phyloP scores from a whole-genome alignment of 2,797 vertebrate genomes.

The Chelmon rostratus region DNA sequence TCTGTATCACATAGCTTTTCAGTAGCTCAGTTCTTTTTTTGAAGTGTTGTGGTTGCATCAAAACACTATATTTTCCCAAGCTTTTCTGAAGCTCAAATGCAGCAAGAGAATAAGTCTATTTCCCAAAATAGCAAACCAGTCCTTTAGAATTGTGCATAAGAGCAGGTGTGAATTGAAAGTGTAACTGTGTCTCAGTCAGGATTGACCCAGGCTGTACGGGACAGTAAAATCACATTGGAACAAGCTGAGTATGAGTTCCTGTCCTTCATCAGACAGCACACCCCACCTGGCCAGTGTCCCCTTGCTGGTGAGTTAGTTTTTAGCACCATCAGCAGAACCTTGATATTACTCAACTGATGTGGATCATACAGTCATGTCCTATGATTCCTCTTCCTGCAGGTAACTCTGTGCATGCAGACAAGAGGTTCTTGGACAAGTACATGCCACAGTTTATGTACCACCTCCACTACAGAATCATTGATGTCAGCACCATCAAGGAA shows the following conservation, averaged over 20 bases:
- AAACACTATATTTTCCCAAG: no score
- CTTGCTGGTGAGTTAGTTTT: constrained; percentile 89
- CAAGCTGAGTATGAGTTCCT: constrained; percentile 97
- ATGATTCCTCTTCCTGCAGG: constrained; percentile 80
- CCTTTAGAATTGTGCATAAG: no score
- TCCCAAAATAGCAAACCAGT: no score
- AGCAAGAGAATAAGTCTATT: no score
- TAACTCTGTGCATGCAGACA: constrained; percentile 98
- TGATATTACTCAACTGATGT: neutral
- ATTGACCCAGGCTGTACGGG: constrained; percentile 93
- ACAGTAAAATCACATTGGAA: constrained; percentile 91
- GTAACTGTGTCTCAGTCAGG: constrained; percentile 89
- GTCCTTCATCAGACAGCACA: constrained; percentile 95
- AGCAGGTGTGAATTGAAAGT: neutral
- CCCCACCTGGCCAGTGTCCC: constrained; percentile 94
- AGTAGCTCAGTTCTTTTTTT: no score
- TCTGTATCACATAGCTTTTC: no score
- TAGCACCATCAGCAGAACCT: neutral
- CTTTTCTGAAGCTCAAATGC: no score
- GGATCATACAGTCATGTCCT: neutral
- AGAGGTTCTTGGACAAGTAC: constrained; percentile 96
- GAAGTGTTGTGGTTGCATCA: no score
- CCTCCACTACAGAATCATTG: constrained; percentile 97
- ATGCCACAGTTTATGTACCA: constrained; percentile 99
- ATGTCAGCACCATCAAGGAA: constrained; percentile 98